These are phyloP conservation scores for Argyrosomus japonicus DNA, from an alignment of 2,113 vertebrate genomes.

Conservation along the genomic window DNA sequence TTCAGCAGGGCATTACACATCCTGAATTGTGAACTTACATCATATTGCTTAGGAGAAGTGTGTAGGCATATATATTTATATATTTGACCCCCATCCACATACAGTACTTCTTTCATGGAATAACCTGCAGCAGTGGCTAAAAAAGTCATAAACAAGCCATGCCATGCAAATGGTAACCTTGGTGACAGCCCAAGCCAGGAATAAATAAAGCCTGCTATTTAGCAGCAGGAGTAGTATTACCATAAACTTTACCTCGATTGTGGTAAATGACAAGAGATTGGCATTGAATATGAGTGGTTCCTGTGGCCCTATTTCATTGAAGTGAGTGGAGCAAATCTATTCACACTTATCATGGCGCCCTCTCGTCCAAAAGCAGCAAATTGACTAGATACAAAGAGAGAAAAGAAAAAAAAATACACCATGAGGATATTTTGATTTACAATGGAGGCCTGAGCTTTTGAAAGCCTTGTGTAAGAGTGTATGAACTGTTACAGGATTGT, in stretches of 20 bases:
- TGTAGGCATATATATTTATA: not conserved
- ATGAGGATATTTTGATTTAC: not conserved
- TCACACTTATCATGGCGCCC: not conserved
- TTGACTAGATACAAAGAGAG: not conserved
- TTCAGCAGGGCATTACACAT: not conserved
- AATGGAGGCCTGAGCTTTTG: not conserved
- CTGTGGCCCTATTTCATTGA: not conserved
- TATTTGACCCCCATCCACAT: conserved; percentile 7
- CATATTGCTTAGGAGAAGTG: not conserved
- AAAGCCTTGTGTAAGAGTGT: too few relatives aligned
- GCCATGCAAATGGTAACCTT: conserved; percentile 50
- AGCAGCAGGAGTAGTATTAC: conserved; percentile 5
- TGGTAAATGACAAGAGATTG: not conserved
- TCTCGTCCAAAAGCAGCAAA: not conserved
- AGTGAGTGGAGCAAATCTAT: not conserved
- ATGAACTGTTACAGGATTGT: not conserved
- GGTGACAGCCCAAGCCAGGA: conserved; percentile 17
- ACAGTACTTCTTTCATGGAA: not conserved
- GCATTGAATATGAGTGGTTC: not conserved
- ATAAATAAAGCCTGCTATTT: not conserved
- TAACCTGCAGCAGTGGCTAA: not conserved
- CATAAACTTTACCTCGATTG: not conserved
- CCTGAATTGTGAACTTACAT: not conserved
- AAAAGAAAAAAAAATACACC: not conserved
- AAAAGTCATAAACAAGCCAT: conserved; percentile 6